Conservation (phyloP, 1,140 invertebrate genomes). For the Cyclina sinensis region DNA sequence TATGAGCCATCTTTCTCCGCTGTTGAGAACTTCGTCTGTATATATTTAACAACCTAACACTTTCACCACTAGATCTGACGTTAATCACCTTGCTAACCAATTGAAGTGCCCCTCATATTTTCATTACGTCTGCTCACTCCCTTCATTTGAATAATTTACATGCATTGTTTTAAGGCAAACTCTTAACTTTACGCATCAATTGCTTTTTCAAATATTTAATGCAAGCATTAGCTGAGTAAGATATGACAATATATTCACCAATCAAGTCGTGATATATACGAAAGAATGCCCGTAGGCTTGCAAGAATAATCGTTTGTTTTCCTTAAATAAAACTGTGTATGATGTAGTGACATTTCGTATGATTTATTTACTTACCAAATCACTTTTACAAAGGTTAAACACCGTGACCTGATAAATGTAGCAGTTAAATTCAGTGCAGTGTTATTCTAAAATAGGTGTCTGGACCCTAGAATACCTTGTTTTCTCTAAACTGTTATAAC, state of each 20-base stretch:
- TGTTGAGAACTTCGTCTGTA: not conserved
- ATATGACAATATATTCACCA: slow-evolving; percentile 21
- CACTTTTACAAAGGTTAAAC: not conserved
- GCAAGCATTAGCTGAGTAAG: slow-evolving; percentile 2
- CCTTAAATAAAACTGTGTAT: not conserved
- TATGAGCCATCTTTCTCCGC: not conserved
- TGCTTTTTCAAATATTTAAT: not conserved
- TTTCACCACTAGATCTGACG: not conserved
- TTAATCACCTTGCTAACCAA: not conserved
- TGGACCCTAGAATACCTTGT: too few relatives aligned
- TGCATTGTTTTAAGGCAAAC: slow-evolving; percentile 18
- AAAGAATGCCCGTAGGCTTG: not conserved
- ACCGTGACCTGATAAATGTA: too few relatives aligned
- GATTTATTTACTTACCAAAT: not conserved
- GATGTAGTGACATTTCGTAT: not conserved
- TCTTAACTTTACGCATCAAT: not conserved
- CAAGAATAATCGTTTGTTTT: not conserved
- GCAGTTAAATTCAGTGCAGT: too few relatives aligned
- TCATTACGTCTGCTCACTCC: not conserved
- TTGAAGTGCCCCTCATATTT: not conserved
- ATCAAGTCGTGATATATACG: not conserved
- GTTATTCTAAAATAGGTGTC: too few relatives aligned
- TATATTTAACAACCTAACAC: not conserved
- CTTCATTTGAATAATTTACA: not conserved
- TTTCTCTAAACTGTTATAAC: too few relatives aligned